phyloP scores from a whole-genome alignment of 2,888 invertebrate genomes.

The Hypercompe scribonia region DNA sequence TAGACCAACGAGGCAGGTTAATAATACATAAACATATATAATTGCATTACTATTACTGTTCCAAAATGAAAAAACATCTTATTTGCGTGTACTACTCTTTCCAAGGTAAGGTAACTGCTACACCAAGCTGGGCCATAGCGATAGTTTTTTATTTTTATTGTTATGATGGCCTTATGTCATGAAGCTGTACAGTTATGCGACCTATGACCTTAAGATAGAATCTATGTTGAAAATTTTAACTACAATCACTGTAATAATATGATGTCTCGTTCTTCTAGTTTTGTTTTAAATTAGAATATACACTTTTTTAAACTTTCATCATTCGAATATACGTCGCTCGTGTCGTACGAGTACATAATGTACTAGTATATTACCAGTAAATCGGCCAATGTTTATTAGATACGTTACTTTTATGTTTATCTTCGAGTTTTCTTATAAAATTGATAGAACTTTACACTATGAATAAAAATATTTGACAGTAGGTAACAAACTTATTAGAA shows the following conservation, averaged over 20 bases:
- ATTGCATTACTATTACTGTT: no score
- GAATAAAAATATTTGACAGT: neutral
- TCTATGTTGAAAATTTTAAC: slow-evolving; percentile 35
- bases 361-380: neutral
- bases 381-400: neutral
- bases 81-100: no score
- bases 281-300: neutral
- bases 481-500: neutral
- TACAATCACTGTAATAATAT: slow-evolving; percentile 17
- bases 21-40: no score
- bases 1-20: no score
- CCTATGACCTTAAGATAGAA: slow-evolving; percentile 44
- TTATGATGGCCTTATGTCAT: slow-evolving; percentile 44
- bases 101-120: slow-evolving; percentile 1
- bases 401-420: neutral
- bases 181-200: slow-evolving; percentile 31
- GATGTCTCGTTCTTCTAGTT: neutral
- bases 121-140: slow-evolving; percentile 24
- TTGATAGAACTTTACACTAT: neutral
- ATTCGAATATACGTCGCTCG: neutral
- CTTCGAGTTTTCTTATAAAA: neutral
- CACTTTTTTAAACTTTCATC: neutral
- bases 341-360: neutral
- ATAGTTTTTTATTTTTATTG: slow-evolving; percentile 45
- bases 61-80: no score